Conservation (phyloP, 2,797 vertebrate genomes). For the Buphagus erythrorhynchus region DNA sequence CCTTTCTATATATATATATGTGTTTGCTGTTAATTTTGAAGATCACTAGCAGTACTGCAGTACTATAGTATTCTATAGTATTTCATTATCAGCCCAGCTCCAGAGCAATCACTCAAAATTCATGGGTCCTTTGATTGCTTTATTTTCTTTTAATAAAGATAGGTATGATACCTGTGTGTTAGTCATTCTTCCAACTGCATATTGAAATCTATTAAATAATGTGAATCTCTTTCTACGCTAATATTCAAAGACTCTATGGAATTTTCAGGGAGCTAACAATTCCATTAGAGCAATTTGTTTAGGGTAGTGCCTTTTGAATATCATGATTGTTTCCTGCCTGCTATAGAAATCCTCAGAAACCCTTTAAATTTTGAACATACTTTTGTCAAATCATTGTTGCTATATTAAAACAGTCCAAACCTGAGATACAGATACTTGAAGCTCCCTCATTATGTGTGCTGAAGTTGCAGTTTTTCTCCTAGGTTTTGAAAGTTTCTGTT, state of each 20-base stretch:
- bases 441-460: neutral
- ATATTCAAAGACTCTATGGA: neutral
- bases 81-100: neutral
- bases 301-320: neutral
- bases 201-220: neutral
- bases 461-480: constrained; percentile 5
- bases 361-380: neutral
- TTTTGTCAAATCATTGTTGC: neutral
- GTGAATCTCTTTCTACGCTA: neutral
- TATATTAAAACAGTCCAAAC: neutral
- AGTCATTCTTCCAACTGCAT: neutral
- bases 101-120: neutral
- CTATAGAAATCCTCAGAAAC: neutral
- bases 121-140: neutral
- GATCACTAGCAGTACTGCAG: neutral
- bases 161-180: neutral
- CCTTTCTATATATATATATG: neutral
- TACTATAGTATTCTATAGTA: neutral
- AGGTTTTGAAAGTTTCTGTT: constrained; percentile 5
- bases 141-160: constrained; percentile 5
- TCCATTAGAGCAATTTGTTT: neutral
- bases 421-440: neutral
- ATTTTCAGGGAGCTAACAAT: neutral
- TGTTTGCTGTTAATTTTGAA: neutral
- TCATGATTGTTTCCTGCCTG: neutral